phyloP scores from a whole-genome alignment of 2,113 vertebrate genomes.

The Genyomyrus donnyi region DNA sequence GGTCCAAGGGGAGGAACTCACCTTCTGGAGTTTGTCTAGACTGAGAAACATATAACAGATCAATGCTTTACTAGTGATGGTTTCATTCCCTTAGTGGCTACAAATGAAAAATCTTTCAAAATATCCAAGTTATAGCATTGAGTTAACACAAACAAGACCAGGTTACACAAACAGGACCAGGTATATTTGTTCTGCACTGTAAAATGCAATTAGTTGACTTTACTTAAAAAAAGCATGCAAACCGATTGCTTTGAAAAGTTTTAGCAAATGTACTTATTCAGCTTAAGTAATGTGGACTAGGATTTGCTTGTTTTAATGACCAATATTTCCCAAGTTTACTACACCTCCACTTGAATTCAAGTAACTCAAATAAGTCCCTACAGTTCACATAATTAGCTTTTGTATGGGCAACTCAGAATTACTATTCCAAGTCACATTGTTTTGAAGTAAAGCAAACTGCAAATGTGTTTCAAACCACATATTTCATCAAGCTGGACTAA shows the following conservation, averaged over 20 bases:
- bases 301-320: too few species aligned
- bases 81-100: background rate
- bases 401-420: too few species aligned
- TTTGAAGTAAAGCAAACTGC: too few species aligned
- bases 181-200: background rate
- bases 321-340: background rate
- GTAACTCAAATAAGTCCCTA: too few species aligned
- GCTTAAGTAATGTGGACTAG: background rate
- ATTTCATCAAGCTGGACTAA: too few species aligned
- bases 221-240: too few species aligned
- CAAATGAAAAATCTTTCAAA: background rate
- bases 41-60: slow-evolving; percentile 48
- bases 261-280: background rate
- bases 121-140: background rate
- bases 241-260: too few species aligned
- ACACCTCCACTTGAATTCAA: background rate
- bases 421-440: too few species aligned
- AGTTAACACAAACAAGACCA: background rate
- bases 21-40: slow-evolving; percentile 83
- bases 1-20: slow-evolving; percentile 80
- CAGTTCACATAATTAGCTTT: too few species aligned
- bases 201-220: too few species aligned
- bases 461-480: too few species aligned
- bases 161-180: background rate
- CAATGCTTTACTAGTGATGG: background rate